Evolutionary conservation across 2,113 vertebrate genomes (phyloP).

Genomic region (Sceloporus tristichus): DNA sequence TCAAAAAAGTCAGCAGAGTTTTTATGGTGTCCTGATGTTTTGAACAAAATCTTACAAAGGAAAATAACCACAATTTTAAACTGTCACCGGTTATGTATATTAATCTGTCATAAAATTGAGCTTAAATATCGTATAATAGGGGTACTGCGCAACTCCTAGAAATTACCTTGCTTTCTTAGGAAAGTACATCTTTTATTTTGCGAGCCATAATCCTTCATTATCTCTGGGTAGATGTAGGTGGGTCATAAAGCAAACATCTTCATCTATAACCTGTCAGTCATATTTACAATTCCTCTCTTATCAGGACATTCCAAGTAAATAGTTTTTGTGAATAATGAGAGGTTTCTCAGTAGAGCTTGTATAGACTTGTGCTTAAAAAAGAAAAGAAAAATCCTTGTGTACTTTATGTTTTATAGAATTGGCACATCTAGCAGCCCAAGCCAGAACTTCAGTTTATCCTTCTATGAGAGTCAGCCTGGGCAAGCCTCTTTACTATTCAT

Average conservation of each 20-base stretch:
- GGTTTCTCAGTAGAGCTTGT: constrained; percentile 37
- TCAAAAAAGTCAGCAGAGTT: not conserved
- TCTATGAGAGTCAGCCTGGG: not conserved
- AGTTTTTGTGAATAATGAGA: constrained; percentile 52
- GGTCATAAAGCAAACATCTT: constrained; percentile 62
- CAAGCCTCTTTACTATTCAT: not conserved
- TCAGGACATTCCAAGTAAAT: constrained; percentile 59
- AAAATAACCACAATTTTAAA: not conserved
- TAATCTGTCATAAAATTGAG: not conserved
- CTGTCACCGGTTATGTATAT: not conserved
- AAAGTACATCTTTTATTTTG: not conserved
- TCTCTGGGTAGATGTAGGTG: constrained; percentile 51
- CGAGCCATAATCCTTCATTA: constrained; percentile 5
- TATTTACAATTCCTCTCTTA: constrained; percentile 66
- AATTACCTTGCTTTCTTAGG: constrained; percentile 2
- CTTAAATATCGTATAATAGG: not conserved
- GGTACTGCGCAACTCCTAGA: not conserved
- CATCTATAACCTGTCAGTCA: constrained; percentile 65
- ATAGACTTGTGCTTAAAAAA: not conserved
- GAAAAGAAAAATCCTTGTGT: not conserved
- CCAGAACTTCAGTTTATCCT: not conserved
- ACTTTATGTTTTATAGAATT: not conserved
- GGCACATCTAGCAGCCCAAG: constrained; percentile 29
- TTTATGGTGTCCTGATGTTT: not conserved
- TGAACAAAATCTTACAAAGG: not conserved